Conservation (phyloP, 2,888 invertebrate species). For the Erynnis tages region DNA sequence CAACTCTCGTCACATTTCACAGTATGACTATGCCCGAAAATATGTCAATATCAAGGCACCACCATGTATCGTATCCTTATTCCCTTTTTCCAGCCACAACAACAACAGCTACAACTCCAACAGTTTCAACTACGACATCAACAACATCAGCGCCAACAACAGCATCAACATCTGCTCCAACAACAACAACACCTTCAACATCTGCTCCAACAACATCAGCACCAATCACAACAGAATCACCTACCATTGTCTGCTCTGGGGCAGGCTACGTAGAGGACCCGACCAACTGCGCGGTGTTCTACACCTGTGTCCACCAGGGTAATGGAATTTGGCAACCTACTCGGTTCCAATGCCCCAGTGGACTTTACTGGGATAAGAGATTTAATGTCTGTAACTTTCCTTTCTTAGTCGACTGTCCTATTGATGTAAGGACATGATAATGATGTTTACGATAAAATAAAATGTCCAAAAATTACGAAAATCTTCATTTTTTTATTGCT, state of each 20-base stretch:
- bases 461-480: too few relatives aligned
- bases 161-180: conserved; percentile 20
- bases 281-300: conserved; percentile 61
- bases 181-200: conserved; percentile 26
- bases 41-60: too few relatives aligned
- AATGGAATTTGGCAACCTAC: conserved; percentile 40
- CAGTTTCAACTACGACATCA: too few relatives aligned
- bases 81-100: too few relatives aligned
- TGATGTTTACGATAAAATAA: too few relatives aligned
- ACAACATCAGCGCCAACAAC: too few relatives aligned
- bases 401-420: conserved; percentile 28
- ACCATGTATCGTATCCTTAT: too few relatives aligned
- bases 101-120: too few relatives aligned
- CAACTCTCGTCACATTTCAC: too few relatives aligned
- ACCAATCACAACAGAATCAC: conserved; percentile 11
- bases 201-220: conserved; percentile 20
- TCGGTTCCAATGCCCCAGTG: conserved; percentile 52
- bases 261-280: conserved; percentile 67
- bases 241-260: conserved; percentile 44
- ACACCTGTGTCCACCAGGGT: conserved; percentile 50
- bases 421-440: too few relatives aligned
- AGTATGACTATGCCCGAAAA: too few relatives aligned
- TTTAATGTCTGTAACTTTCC: conserved; percentile 58
- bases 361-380: conserved; percentile 56
- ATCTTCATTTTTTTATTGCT: too few relatives aligned